A percentile compares a stretch with the other conserved stretches of the same genome.
Conservation (phyloP, 1,140 invertebrate species). For the Oncopodura yosiiana region DNA sequence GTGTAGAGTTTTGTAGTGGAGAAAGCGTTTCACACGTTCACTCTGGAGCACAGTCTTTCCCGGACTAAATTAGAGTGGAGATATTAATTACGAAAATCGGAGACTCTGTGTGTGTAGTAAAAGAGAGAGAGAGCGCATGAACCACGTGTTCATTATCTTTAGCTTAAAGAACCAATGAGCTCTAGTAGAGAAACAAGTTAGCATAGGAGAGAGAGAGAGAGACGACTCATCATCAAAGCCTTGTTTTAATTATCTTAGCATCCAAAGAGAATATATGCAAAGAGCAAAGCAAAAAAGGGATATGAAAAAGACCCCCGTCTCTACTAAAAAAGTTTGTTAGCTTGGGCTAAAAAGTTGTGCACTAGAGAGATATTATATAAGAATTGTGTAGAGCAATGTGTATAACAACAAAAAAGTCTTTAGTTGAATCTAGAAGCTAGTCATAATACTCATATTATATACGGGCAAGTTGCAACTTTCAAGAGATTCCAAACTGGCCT, state of each 20-base stretch:
- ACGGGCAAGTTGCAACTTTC: too few species aligned
- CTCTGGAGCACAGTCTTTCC: slow-evolving; percentile 21
- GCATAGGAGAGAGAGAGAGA: slow-evolving; percentile 15
- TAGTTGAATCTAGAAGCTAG: too few species aligned
- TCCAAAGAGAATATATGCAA: too few species aligned
- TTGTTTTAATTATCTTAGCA: slow-evolving; percentile 35
- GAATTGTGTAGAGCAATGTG: too few species aligned
- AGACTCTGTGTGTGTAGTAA: too few species aligned
- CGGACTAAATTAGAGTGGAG: slow-evolving; percentile 29
- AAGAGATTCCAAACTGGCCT: too few species aligned
- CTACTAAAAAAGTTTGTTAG: too few species aligned
- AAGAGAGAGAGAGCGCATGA: slow-evolving; percentile 32
- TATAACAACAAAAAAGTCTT: too few species aligned
- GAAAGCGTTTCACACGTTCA: slow-evolving; percentile 21
- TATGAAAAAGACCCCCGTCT: slow-evolving; percentile 16
- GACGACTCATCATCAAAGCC: slow-evolving; percentile 31
- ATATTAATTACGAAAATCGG: slow-evolving; percentile 33
- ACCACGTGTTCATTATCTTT: slow-evolving; percentile 34
- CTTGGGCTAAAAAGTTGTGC: too few species aligned
- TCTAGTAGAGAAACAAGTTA: too few species aligned
- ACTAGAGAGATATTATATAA: too few species aligned
- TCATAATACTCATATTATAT: too few species aligned
- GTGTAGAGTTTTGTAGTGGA: slow-evolving; percentile 5
- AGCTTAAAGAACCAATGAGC: slow-evolving; percentile 26
- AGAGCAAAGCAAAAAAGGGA: slow-evolving; percentile 26